phyloP scores from a whole-genome alignment of 2,113 vertebrate genomes.

The Poeciliopsis occidentalis region DNA sequence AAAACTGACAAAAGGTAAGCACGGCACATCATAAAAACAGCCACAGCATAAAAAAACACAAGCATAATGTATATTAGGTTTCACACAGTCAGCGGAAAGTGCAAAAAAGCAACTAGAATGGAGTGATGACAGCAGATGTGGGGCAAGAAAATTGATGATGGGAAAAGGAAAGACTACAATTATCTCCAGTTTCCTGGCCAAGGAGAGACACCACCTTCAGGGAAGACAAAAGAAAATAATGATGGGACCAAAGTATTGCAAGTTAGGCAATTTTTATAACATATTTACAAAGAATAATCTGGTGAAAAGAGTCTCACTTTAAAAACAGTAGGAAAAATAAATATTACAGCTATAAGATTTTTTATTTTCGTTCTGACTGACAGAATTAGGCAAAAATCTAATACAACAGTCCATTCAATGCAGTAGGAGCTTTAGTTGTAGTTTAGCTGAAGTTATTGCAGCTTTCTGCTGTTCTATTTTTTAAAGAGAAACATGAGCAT shows the following conservation, averaged over 20 bases:
- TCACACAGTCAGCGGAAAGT: constrained; percentile 74
- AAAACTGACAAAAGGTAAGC: constrained; percentile 13
- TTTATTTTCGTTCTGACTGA: too few relatives aligned
- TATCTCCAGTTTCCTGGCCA: constrained; percentile 38
- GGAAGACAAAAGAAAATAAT: not conserved
- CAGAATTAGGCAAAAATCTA: too few relatives aligned
- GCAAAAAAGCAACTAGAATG: constrained; percentile 46
- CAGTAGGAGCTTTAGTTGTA: too few relatives aligned
- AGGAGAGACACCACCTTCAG: constrained; percentile 9
- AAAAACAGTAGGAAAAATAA: too few relatives aligned
- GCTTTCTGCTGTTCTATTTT: too few relatives aligned
- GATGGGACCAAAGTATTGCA: not conserved
- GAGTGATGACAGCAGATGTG: constrained; percentile 37
- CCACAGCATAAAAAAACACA: constrained; percentile 6
- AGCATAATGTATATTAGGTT: constrained; percentile 62
- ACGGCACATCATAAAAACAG: not conserved
- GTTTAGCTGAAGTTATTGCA: too few relatives aligned
- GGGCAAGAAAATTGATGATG: constrained; percentile 47
- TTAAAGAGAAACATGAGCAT: too few relatives aligned
- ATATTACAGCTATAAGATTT: too few relatives aligned
- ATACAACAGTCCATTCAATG: too few relatives aligned
- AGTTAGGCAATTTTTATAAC: too few relatives aligned
- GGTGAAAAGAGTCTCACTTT: not conserved
- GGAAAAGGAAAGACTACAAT: constrained; percentile 26
- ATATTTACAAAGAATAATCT: too few relatives aligned